Conservation (phyloP, 2,113 vertebrate genomes). For the Perccottus glenii region DNA sequence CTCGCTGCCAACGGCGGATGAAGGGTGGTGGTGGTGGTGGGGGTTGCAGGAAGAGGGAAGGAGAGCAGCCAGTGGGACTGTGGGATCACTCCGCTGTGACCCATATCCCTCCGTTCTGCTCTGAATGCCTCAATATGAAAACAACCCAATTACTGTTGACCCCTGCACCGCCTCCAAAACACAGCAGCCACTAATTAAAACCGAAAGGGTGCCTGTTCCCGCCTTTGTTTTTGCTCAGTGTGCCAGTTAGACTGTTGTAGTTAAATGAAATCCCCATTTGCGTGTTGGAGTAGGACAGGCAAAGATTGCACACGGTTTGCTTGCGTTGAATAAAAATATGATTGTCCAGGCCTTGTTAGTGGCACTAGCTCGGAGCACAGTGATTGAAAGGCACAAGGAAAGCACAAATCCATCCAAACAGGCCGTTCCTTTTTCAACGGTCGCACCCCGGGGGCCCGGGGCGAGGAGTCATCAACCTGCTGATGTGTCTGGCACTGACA, state of each 20-base stretch:
- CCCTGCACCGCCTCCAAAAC: slow-evolving; percentile 69
- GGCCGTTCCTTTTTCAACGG: slow-evolving; percentile 46
- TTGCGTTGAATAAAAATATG: slow-evolving; percentile 11
- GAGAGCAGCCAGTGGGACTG: slow-evolving; percentile 50
- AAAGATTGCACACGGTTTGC: background rate
- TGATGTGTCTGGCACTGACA: slow-evolving; percentile 69
- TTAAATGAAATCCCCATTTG: slow-evolving; percentile 35
- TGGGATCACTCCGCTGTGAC: slow-evolving; percentile 70
- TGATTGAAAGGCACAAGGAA: slow-evolving; percentile 47
- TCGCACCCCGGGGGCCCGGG: slow-evolving; percentile 38
- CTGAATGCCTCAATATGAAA: slow-evolving; percentile 74
- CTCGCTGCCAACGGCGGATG: slow-evolving; percentile 50
- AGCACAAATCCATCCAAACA: slow-evolving; percentile 32
- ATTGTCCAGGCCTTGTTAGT: slow-evolving; percentile 17
- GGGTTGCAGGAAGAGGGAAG: background rate
- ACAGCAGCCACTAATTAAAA: slow-evolving; percentile 76
- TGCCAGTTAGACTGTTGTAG: slow-evolving; percentile 24
- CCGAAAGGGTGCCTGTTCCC: slow-evolving; percentile 64
- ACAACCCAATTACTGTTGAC: slow-evolving; percentile 79
- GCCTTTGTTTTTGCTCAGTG: slow-evolving; percentile 63
- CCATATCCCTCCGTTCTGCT: slow-evolving; percentile 74
- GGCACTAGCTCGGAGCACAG: slow-evolving; percentile 18
- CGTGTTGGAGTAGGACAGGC: slow-evolving; percentile 11
- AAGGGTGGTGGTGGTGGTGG: slow-evolving; percentile 6
- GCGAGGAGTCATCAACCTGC: slow-evolving; percentile 62